Evolutionary conservation across 2,113 vertebrate genomes (phyloP), one percentile per base, ranked within the genome.

Genomic region (Dunckerocampus dactyliophorus): DNA sequence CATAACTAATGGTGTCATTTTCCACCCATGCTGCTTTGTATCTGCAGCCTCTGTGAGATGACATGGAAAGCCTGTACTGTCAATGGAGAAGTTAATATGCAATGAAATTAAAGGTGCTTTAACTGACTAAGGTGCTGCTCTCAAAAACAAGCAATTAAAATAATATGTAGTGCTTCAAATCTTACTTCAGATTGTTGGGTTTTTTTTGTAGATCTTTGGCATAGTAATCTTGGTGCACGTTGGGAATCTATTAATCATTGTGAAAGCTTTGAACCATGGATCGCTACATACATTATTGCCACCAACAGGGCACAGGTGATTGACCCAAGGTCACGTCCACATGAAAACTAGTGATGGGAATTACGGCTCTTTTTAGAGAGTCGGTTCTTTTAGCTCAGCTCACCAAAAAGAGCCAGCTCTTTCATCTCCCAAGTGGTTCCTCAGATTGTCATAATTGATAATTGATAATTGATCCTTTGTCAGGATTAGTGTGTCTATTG

Each of bases 1-100:
- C 52, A 73, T 82, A 50, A 51, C 49, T 28, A 51, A 51, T 51
- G 49, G 49, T 51, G 21, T 51, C 71, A 79, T 82, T 65, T 69
- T 79, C 60, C 51, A 66, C 70, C 74, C 65, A 43, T 48, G 64
- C 76, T 78, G 58, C 69, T 56, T 46, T 51, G 24, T 56, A 16
- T 67, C 52, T 64, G 58, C 62, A 51, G 54, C 28, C 48, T 55
- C 39, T 31, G 65, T 65, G 57, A 28, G 39, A 51, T 15, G 21
- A 14, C 28, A 51, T 28, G 21, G 14, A 51, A 47, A 19, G n/a
- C 17, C 5, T n/a, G 6, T 1, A 19, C 13, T 47, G n/a, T 51
- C 39, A 42, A 43, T 4, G 13, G 39, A 43, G 39, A 43, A 14
- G 39, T 14, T 43, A 43, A 43, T 43, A 7, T 5, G 8, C 21